Base-by-base conservation (phyloP, 2,888 invertebrate species). In the Uloborus plumipes region DNA sequence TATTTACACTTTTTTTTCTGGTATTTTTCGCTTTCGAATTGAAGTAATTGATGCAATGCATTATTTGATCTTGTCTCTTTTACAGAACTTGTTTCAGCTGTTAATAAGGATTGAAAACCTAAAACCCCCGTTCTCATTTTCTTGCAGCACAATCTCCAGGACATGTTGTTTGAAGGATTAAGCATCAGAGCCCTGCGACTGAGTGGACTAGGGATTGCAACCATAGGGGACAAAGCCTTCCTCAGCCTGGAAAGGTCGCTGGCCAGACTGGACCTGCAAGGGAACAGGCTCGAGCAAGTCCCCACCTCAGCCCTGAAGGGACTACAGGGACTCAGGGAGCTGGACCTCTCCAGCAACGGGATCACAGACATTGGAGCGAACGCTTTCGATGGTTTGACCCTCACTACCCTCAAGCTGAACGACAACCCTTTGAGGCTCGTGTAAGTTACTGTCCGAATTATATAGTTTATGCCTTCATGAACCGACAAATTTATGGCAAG, bases 301-400 rank as follows among this genome's bases (percentile, higher is more conserved):
- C 96, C 97, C 2, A 92, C 93, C 0, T 92, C 91, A 72, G 93
- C 94, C 53, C 89, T 97, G 16, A 92, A 91, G 87, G 90, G 90
- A 66, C 90, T 97, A 62, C 91, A 90, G 53, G 94, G 92, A 86
- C 90, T 97, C 9, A 93, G 94, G 26, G 91, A 96, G 51, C 90
- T 97, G 76, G 97, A 97, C 89, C 90, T 97, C 85, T 95, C 96
- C 0, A 93, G 94, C 88, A 97, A 97, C 89, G 92, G 92, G 85
- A 93, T 97, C 73, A 91, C 91, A 2, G 89, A 90, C 62, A 92
- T 97, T 84, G 92, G 93, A n/a, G 92, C 94, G 85, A 92, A 93
- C 82, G 93, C 95, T 0, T 96, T 97, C 88, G 90, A 90, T 51
- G 93, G 93, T 0, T 90, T 96, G 16, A 90, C 90, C 15, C 80